These are phyloP conservation scores for Pseudomugil gertrudae DNA, from an alignment of 2,797 vertebrate species.

Conservation along the genomic window DNA sequence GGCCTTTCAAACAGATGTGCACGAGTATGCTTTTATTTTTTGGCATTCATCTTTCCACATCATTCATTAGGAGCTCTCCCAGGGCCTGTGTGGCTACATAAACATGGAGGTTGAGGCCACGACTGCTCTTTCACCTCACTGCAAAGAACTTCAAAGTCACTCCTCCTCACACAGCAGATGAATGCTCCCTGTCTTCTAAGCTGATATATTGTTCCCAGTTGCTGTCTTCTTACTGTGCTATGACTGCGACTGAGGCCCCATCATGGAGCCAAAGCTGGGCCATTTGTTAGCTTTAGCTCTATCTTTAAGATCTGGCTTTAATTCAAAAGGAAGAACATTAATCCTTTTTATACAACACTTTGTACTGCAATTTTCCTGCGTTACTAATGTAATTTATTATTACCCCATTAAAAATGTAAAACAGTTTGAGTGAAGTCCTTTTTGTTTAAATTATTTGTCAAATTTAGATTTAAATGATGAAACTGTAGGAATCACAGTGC, in stretches of 20 bases:
- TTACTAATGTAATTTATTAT: slow-evolving; percentile 79
- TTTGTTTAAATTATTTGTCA: slow-evolving; percentile 78
- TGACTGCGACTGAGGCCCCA: slow-evolving; percentile 62
- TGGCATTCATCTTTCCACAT: slow-evolving; percentile 74
- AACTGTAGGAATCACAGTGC: slow-evolving; percentile 65
- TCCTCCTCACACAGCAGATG: slow-evolving; percentile 73
- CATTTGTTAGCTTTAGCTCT: slow-evolving; percentile 80
- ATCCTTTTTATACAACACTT: slow-evolving; percentile 81
- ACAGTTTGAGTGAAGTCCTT: slow-evolving; percentile 74
- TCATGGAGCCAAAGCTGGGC: slow-evolving; percentile 58
- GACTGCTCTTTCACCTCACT: slow-evolving; percentile 81
- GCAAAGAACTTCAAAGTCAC: slow-evolving; percentile 82
- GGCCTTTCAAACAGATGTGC: slow-evolving; percentile 62
- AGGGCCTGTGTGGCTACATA: slow-evolving; percentile 76
- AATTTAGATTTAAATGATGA: slow-evolving; percentile 79
- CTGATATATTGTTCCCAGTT: slow-evolving; percentile 77
- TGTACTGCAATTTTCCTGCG: slow-evolving; percentile 69
- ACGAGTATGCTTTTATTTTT: slow-evolving; percentile 66
- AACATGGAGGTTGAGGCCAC: slow-evolving; percentile 81
- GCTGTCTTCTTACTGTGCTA: slow-evolving; percentile 65
- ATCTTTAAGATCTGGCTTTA: slow-evolving; percentile 73
- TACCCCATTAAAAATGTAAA: slow-evolving; percentile 82
- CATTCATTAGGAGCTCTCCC: slow-evolving; percentile 81
- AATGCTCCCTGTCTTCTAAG: slow-evolving; percentile 73
- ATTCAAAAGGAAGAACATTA: slow-evolving; percentile 76